Evolutionary conservation across 2,113 vertebrate species (phyloP).

Genomic region (Proteles cristata): DNA sequence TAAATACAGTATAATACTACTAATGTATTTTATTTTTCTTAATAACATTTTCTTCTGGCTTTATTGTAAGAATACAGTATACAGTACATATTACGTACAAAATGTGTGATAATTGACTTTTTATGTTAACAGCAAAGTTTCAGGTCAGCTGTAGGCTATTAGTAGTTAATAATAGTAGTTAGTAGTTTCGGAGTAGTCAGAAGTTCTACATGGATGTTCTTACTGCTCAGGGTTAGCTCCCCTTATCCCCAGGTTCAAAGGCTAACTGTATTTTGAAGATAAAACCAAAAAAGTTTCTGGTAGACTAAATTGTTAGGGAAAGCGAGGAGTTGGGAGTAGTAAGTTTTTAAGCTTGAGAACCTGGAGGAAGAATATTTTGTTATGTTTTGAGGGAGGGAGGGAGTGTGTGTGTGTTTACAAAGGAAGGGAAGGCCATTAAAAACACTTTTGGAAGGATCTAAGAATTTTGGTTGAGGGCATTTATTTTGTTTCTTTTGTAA

Average conservation of each 20-base stretch:
- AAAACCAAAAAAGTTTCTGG: not conserved
- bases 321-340: not conserved
- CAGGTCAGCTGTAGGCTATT: not conserved
- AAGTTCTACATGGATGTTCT: not conserved
- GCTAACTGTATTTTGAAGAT: slow-evolving; percentile 4
- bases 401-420: not conserved
- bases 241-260: not conserved
- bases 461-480: not conserved
- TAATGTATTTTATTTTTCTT: not conserved
- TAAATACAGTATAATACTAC: not conserved
- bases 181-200: not conserved
- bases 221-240: not conserved
- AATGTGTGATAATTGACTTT: not conserved
- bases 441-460: slow-evolving; percentile 1
- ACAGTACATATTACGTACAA: not conserved
- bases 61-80: not conserved
- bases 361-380: not conserved
- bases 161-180: not conserved
- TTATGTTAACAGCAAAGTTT: not conserved
- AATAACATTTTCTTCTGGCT: not conserved
- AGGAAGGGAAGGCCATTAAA: not conserved
- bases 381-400: too few species aligned
- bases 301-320: not conserved
- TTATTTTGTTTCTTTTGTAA: not conserved
- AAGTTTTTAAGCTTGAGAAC: not conserved